Evolutionary conservation across 2,113 vertebrate genomes (phyloP), one percentile per base, ranked within the genome.

Genomic region (Equus przewalskii): DNA sequence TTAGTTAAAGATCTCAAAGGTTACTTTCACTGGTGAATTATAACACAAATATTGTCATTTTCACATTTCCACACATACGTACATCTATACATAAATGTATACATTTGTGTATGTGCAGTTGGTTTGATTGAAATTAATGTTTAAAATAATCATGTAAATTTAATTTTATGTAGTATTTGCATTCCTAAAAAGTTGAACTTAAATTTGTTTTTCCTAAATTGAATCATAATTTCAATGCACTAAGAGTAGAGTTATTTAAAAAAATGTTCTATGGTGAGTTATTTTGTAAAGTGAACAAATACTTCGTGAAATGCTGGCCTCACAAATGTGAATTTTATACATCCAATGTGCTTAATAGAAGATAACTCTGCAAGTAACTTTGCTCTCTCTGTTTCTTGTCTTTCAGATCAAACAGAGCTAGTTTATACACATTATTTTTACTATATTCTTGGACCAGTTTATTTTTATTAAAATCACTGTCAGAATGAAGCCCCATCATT

Each of bases 121-220:
- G 70, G 2, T 49, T 15, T 73, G 6, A 62, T 82, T 44, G 36
- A 94, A 93, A 93, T 60, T 69, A 56, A 44, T 28, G 5, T 67
- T 92, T 91, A 88, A 94, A 96, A 83, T 36, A 86, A 88, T 79
- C 13, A 51, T 30, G 9, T 4, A 70, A 65, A 54, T 81, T 85
- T 94, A 90, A 79, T 58, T 94, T 86, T 56, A 95, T 73, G 36
- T 87, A 89, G 64, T 83, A 91, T 81, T 89, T 92, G 76, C 24
- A 90, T 64, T 91, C 30, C 19, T 96, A 94, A 96, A 93, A 92
- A 82, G 36, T 33, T 94, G 12, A 92, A 81, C 49, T 82, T 65
- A 83, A 60, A 36, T n/a, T 67, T 62, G 67, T 70, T 69, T 67
- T 60, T 62, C 36, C 12, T 51, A n/a, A 69, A 88, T 69, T 76